Evolutionary conservation across 92 coral and sea anemone genomes (phyloP), one percentile per base, ranked within the genome.

Genomic region (Umimayanthus kanabou): DNA sequence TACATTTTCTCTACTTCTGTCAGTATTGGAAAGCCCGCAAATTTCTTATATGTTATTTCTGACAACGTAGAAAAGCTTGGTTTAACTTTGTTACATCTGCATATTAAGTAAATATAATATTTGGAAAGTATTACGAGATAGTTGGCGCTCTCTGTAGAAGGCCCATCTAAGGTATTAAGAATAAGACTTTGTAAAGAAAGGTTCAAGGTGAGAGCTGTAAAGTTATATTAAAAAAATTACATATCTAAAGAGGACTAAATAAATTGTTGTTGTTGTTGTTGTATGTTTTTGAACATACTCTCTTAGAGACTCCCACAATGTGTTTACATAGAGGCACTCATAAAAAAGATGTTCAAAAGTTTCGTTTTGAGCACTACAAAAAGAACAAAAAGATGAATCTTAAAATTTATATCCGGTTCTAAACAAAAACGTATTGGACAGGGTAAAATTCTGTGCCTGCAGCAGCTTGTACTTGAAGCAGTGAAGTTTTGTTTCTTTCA

Each of bases 401-500:
- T n/a, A n/a, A n/a, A n/a, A n/a, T n/a, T n/a, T n/a, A n/a, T n/a
- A n/a, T n/a, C n/a, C n/a, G n/a, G n/a, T 73, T 73, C 23, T 45
- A 33, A 10, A 73, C 43, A 73, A 33, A 33, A 73, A 39, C 42
- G 42, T 39, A 39, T 39, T 39, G 4, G 42, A n/a, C n/a, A 2
- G 42, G 71, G 71, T 65, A 65, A 65, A 73, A 73, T 73, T 73
- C 49, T 26, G n/a, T n/a, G n/a, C n/a, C 2, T 73, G 78, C 14
- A 73, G 78, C 20, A 28, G 78, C 23, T 26, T 73, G 78, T 73
- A 73, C 78, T 73, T 45, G 23, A 73, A 73, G 18, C 78, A 73
- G 9, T 26, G 42, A 73, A 26, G 14, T 73, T 73, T 73, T 73
- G 78, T 73, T 73, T 73, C 78, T 73, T 39, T 39, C 42, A 39